phyloP scores from a whole-genome alignment of 2,113 vertebrate genomes.

The Oenanthe oenanthe region DNA sequence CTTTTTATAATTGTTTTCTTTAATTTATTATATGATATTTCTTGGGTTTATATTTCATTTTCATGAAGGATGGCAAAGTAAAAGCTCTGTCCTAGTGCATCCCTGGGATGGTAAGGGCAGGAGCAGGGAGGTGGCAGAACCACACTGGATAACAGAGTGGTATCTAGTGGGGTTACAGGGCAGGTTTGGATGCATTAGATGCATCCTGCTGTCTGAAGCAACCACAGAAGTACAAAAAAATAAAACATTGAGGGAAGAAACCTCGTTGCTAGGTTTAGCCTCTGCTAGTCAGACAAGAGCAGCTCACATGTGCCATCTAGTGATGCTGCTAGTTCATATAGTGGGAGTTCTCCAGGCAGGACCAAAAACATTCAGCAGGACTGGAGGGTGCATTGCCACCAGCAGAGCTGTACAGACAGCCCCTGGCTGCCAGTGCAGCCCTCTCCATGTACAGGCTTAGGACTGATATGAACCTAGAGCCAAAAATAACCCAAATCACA shows the following conservation, averaged over 20 bases:
- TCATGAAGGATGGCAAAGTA: accelerated
- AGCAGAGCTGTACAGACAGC: neutral
- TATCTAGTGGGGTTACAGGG: neutral
- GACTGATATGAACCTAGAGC: neutral
- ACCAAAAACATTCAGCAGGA: accelerated
- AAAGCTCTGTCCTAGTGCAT: neutral
- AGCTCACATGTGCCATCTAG: conserved; percentile 48
- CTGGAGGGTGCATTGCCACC: neutral
- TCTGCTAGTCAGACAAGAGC: neutral
- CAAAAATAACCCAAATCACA: too few species aligned
- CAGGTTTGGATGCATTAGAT: neutral
- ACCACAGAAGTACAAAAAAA: neutral
- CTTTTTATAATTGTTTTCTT: neutral
- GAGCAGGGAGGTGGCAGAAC: neutral
- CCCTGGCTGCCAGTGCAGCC: neutral
- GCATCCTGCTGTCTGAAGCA: neutral
- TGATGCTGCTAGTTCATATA: neutral
- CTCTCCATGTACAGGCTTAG: accelerated
- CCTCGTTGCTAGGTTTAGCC: neutral
- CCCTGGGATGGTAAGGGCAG: neutral
- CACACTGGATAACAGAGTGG: accelerated
- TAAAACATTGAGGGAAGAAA: accelerated
- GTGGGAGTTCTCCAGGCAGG: accelerated
- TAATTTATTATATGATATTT: neutral
- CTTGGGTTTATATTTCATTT: neutral